phyloP scores from a whole-genome alignment of 2,113 vertebrate species.

The Spermophilus dauricus region DNA sequence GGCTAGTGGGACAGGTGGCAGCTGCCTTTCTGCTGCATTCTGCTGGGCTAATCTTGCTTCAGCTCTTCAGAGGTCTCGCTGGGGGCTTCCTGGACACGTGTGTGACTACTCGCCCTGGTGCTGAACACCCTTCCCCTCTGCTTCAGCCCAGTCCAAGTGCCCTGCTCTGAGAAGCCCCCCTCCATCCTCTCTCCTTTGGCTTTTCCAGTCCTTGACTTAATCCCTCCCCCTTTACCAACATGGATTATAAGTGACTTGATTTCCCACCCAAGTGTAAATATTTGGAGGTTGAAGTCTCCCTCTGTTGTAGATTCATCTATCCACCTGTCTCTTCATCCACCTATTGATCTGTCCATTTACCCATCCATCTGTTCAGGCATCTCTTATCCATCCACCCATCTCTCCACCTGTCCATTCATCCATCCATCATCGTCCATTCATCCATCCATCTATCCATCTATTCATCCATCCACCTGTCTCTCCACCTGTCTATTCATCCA shows the following conservation, averaged over 20 bases:
- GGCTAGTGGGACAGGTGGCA: fast-evolving
- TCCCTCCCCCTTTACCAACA: not conserved
- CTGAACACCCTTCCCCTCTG: not conserved
- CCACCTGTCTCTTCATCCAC: too few relatives aligned
- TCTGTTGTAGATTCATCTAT: not conserved
- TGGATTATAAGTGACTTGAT: not conserved
- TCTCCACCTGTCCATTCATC: too few relatives aligned
- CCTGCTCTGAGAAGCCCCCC: not conserved
- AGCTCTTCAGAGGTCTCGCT: fast-evolving
- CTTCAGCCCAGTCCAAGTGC: not conserved
- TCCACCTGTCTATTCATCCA: too few relatives aligned
- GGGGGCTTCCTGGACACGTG: fast-evolving
- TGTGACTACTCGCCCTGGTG: fast-evolving
- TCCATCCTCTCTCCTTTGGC: not conserved
- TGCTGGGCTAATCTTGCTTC: not conserved
- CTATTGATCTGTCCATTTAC: too few relatives aligned
- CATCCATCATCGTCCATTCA: too few relatives aligned
- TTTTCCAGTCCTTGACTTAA: not conserved
- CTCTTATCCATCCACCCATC: not conserved
- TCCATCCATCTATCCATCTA: too few relatives aligned
- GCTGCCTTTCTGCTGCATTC: not conserved
- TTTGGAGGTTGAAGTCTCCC: not conserved
- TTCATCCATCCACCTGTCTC: too few relatives aligned
- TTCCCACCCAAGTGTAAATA: not conserved
- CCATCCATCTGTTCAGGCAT: too few relatives aligned